Evolutionary conservation across 53 echinoderm and acorn worm species (phyloP).

Genomic region (Echinometra lucunter): DNA sequence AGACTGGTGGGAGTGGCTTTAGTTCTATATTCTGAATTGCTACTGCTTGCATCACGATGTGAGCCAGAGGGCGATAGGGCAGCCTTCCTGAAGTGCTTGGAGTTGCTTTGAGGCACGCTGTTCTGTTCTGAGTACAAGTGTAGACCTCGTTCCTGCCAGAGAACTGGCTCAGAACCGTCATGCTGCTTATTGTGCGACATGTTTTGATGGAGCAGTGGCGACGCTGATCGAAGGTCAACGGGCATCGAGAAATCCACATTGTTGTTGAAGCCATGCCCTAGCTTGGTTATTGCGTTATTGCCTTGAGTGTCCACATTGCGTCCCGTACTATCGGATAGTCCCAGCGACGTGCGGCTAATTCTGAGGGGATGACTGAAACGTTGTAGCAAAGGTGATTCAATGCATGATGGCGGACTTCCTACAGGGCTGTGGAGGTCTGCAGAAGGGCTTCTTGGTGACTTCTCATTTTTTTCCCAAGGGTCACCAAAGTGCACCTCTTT

Average conservation of each 20-base stretch:
- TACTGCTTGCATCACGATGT: background rate
- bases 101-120: conserved; percentile 50
- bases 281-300: conserved; percentile 18
- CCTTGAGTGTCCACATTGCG: conserved; percentile 1
- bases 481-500: conserved; percentile 77
- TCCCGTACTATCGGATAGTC: background rate
- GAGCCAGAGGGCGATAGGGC: conserved; percentile 35
- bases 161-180: conserved; percentile 46
- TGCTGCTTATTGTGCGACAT: conserved; percentile 79
- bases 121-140: conserved; percentile 63
- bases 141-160: conserved; percentile 64
- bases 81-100: conserved; percentile 51
- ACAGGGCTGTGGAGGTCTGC: conserved; percentile 10
- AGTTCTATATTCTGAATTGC: conserved; percentile 33
- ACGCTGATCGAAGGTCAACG: conserved; percentile 8
- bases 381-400: conserved; percentile 62
- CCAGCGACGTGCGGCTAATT: conserved; percentile 63
- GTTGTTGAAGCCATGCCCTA: conserved; percentile 72
- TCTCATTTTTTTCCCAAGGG: conserved; percentile 77
- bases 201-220: conserved; percentile 70
- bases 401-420: conserved; percentile 8
- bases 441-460: conserved; percentile 29
- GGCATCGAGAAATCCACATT: conserved; percentile 71
- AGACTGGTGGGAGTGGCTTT: conserved; percentile 62
- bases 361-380: conserved; percentile 38